Evolutionary conservation across 2,797 vertebrate species (phyloP).

Genomic region (Rhinogobio ventralis): DNA sequence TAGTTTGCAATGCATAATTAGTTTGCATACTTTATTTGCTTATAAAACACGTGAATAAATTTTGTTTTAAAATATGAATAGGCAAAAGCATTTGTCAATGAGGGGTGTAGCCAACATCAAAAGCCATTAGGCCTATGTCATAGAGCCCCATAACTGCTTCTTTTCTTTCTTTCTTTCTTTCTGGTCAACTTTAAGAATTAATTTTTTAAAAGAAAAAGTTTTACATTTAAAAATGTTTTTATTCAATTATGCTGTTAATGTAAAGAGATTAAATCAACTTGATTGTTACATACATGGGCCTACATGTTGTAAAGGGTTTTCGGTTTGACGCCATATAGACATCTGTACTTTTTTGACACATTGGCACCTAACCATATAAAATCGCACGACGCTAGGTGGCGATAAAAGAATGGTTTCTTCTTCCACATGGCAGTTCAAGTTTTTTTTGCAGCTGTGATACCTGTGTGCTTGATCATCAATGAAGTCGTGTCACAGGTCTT

Average conservation of each 20-base stretch:
- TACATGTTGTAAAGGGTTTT: not conserved
- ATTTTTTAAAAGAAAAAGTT: not conserved
- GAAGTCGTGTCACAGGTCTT: conserved; percentile 19
- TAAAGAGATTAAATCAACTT: not conserved
- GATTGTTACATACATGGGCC: not conserved
- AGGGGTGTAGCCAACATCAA: not conserved
- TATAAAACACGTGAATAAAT: no score
- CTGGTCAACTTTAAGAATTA: not conserved
- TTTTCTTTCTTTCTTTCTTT: not conserved
- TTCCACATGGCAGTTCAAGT: conserved; percentile 2
- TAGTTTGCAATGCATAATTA: not conserved
- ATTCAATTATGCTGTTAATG: not conserved
- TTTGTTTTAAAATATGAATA: no score
- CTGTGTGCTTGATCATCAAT: not conserved
- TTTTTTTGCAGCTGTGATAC: conserved; percentile 27
- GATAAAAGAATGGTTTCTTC: conserved; percentile 29
- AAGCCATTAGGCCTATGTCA: not conserved
- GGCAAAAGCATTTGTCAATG: not conserved
- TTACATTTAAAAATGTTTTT: not conserved
- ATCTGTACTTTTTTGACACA: not conserved
- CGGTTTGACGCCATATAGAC: not conserved
- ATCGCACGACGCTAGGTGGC: conserved; percentile 32
- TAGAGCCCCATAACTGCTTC: not conserved
- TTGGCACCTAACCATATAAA: not conserved
- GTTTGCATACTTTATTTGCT: no score